Evolutionary conservation across 2,113 vertebrate genomes (phyloP).

Genomic region (Trogon surrucura): DNA sequence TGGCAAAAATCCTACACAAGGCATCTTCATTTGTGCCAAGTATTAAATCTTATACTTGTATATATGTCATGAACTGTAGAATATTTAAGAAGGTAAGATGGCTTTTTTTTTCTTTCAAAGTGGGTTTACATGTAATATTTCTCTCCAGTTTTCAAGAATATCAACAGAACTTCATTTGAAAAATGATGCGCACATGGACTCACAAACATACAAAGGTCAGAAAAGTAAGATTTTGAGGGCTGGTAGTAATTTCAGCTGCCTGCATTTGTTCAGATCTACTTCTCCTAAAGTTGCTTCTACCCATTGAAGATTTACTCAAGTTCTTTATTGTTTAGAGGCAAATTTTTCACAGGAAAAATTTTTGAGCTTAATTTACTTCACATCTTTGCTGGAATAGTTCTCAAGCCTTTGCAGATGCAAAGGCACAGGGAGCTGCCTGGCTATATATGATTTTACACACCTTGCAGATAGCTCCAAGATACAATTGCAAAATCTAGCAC

Average conservation of each 20-base stretch:
- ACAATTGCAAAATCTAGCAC: constrained; percentile 31
- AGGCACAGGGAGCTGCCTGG: not conserved
- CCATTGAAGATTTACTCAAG: not conserved
- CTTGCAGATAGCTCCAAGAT: constrained; percentile 34
- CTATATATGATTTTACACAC: not conserved
- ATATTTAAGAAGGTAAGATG: not conserved
- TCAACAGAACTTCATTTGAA: not conserved
- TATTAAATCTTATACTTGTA: not conserved
- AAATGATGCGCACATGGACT: not conserved
- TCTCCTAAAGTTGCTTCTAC: not conserved
- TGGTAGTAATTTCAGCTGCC: not conserved
- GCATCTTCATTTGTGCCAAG: not conserved
- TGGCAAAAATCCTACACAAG: not conserved
- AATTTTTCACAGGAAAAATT: constrained; percentile 15
- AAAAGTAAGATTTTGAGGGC: not conserved
- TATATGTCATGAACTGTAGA: not conserved
- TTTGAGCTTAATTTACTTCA: constrained; percentile 40
- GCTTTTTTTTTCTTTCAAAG: not conserved
- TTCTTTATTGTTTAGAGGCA: not conserved
- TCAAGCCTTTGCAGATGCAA: not conserved
- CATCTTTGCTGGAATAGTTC: constrained; percentile 36
- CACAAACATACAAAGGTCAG: not conserved
- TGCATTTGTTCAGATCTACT: not conserved
- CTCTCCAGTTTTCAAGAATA: not conserved
- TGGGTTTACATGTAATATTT: not conserved